Percentiles rank a stretch among this genome's conserved stretches.
Conservation (phyloP, 2,113 vertebrate species). For the Hipposideros armiger region DNA sequence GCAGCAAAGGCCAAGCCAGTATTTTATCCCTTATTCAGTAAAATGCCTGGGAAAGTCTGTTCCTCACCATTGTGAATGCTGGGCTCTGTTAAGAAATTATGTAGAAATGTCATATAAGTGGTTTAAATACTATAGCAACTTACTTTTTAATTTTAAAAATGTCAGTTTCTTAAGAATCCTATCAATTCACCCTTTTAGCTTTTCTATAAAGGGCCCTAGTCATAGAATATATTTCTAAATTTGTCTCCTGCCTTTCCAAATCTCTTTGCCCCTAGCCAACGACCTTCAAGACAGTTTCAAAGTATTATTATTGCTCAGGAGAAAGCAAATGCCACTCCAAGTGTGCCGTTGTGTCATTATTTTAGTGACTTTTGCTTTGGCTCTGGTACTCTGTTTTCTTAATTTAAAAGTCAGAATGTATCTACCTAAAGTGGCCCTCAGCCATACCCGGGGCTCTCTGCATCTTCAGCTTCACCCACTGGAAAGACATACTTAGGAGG, state of each 20-base stretch:
- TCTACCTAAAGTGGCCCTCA: background rate
- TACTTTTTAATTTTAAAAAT: conserved; percentile 13
- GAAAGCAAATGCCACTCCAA: conserved; percentile 36
- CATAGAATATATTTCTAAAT: background rate
- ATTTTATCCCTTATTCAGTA: conserved; percentile 21
- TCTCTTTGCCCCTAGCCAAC: background rate
- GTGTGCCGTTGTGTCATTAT: background rate
- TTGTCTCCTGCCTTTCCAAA: background rate
- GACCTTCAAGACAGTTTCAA: background rate
- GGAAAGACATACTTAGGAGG: background rate
- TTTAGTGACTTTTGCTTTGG: background rate
- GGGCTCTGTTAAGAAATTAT: conserved; percentile 30
- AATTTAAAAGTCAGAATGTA: background rate
- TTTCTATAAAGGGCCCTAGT: background rate
- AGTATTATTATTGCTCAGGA: background rate
- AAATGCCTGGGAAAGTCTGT: background rate
- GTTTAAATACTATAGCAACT: conserved; percentile 41
- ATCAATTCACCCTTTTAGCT: background rate
- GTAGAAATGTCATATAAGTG: background rate
- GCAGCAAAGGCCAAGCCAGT: background rate
- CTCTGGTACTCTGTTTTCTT: background rate
- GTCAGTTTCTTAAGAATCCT: conserved; percentile 32
- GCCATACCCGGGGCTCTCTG: background rate
- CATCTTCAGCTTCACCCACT: background rate
- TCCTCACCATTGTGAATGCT: background rate